These are phyloP conservation scores for Eulemur rufifrons DNA, from an alignment of 2,113 vertebrate genomes.

Conservation along the genomic window DNA sequence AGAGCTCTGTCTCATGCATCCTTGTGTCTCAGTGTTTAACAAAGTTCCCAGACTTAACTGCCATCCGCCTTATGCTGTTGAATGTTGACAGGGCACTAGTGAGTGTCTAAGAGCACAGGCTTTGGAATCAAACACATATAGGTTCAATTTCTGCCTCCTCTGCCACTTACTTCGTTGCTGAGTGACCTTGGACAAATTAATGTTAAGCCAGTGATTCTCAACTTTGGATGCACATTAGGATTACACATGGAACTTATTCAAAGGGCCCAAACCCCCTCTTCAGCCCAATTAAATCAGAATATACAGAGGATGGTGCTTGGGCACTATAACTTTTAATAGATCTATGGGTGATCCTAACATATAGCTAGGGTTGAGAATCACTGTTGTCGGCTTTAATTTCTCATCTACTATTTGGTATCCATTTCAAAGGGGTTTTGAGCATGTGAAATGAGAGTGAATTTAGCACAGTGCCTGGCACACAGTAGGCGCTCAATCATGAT, in stretches of 20 bases:
- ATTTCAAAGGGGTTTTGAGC: not conserved
- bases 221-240: not conserved
- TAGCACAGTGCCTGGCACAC: not conserved
- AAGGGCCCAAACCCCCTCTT: not conserved
- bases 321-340: not conserved
- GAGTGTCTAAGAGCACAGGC: not conserved
- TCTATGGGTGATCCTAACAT: not conserved
- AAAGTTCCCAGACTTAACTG: not conserved
- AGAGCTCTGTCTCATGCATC: not conserved
- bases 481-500: not conserved
- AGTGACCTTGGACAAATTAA: constrained; percentile 14
- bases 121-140: not conserved
- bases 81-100: not conserved
- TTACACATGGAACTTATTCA: not conserved
- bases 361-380: not conserved
- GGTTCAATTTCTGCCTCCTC: not conserved
- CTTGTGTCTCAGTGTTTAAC: not conserved
- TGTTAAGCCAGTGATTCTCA: not conserved
- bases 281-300: constrained; percentile 3
- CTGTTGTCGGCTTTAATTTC: not conserved
- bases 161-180: not conserved
- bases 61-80: not conserved
- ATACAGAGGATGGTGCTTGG: not conserved
- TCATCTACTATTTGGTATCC: not conserved
- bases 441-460: not conserved